phyloP scores from a whole-genome alignment of 2,113 vertebrate genomes.

The Malurus elegans region DNA sequence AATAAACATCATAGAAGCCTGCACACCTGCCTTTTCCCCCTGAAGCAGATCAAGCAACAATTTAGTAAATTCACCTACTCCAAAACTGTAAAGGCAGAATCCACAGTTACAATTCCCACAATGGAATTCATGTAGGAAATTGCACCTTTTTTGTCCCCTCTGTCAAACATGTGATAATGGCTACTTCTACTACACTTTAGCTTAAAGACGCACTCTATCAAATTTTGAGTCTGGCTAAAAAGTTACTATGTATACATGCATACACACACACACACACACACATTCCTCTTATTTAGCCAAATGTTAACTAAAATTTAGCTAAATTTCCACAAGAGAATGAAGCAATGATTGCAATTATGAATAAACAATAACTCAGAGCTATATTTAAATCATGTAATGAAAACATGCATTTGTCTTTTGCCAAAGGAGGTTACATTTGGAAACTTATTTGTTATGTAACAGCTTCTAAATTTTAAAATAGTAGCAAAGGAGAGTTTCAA shows the following conservation, averaged over 20 bases:
- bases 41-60: neutral
- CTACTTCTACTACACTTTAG: neutral
- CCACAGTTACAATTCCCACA: neutral
- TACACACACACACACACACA: neutral
- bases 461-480: neutral
- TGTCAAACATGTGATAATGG: neutral
- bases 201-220: neutral
- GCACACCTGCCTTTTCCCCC: neutral
- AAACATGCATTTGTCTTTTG: neutral
- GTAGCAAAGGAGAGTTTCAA: neutral
- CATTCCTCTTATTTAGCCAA: neutral
- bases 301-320: neutral
- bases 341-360: neutral
- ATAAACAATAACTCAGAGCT: neutral
- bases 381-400: neutral
- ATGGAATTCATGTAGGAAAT: neutral
- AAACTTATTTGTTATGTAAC: neutral
- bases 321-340: neutral
- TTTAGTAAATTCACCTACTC: neutral
- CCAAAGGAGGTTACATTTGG: neutral
- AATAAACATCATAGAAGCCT: neutral
- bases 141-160: neutral
- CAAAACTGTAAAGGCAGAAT: neutral
- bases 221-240: neutral
- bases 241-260: neutral